A percentile compares a stretch with the other conserved stretches of the same genome.
Evolutionary conservation across 2,888 invertebrate genomes (phyloP).

Genomic region (Lithophane leautieri): DNA sequence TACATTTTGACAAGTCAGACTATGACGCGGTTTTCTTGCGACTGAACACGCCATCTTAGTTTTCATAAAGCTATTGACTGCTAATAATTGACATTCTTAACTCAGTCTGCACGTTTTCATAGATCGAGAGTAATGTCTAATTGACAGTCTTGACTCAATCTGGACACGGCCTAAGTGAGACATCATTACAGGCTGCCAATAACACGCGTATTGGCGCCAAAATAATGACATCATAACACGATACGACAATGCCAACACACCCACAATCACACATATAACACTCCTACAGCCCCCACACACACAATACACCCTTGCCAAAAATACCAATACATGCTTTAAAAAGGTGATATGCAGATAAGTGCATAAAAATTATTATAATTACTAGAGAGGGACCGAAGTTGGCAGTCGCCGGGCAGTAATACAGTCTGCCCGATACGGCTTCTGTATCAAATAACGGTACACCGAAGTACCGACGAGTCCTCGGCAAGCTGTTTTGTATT

Average conservation of each 20-base stretch:
- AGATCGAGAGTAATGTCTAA: background rate
- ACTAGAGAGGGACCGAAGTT: conserved; percentile 35
- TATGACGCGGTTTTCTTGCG: background rate
- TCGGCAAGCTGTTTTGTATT: conserved; percentile 55
- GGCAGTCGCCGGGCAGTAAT: conserved; percentile 44
- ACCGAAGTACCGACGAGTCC: conserved; percentile 58
- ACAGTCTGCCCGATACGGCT: conserved; percentile 69
- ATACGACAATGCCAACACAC: conserved; percentile 34
- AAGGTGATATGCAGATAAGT: conserved; percentile 48
- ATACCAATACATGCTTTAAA: conserved; percentile 25
- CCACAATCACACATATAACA: background rate
- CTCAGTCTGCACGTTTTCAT: background rate
- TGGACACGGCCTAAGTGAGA: conserved; percentile 1
- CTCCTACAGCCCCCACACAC: background rate
- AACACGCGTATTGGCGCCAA: conserved; percentile 27
- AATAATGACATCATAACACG: conserved; percentile 39
- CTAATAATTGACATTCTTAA: background rate
- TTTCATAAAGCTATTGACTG: background rate
- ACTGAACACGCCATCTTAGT: background rate
- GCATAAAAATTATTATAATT: conserved; percentile 60
- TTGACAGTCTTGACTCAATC: background rate
- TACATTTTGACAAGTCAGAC: background rate
- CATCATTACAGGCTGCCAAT: conserved; percentile 44
- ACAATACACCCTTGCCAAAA: conserved; percentile 41
- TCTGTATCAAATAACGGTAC: conserved; percentile 74